Percentiles rank a stretch among this genome's conserved stretches.
Evolutionary conservation across 2,113 vertebrate species (phyloP).

Genomic region (Suncus etruscus): DNA sequence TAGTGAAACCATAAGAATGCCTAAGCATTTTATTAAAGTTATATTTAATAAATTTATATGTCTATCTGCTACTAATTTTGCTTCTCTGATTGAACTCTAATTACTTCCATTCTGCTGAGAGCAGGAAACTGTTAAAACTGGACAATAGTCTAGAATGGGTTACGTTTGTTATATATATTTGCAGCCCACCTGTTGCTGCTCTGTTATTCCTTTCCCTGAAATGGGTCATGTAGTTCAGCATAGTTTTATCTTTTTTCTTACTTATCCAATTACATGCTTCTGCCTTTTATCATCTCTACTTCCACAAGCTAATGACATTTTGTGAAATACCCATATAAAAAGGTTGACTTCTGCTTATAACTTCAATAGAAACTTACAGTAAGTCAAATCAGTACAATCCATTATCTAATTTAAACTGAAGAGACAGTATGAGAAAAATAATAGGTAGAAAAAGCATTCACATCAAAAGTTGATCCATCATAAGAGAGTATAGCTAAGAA

Average conservation of each 20-base stretch:
- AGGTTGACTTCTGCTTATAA: neutral
- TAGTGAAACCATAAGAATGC: neutral
- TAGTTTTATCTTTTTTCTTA: neutral
- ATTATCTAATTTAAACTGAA: neutral
- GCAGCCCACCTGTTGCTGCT: neutral
- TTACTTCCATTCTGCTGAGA: neutral
- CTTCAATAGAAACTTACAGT: neutral
- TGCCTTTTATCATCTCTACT: neutral
- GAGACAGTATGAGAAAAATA: neutral
- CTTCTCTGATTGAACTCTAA: neutral
- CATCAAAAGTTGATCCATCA: too few relatives aligned
- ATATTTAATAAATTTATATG: neutral
- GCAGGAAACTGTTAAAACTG: neutral
- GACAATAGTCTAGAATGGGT: neutral
- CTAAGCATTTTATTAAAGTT: neutral
- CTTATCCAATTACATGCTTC: neutral
- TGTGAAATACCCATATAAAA: neutral
- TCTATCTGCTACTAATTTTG: neutral
- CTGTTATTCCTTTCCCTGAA: neutral
- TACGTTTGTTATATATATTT: rapidly evolving
- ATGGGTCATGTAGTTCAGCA: rapidly evolving
- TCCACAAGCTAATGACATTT: neutral
- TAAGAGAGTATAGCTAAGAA: neutral
- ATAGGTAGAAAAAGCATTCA: neutral
- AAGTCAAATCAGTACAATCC: neutral